Evolutionary conservation across 2,797 vertebrate genomes (phyloP), one percentile per base, ranked within the genome.

Genomic region (Darevskia mixta): DNA sequence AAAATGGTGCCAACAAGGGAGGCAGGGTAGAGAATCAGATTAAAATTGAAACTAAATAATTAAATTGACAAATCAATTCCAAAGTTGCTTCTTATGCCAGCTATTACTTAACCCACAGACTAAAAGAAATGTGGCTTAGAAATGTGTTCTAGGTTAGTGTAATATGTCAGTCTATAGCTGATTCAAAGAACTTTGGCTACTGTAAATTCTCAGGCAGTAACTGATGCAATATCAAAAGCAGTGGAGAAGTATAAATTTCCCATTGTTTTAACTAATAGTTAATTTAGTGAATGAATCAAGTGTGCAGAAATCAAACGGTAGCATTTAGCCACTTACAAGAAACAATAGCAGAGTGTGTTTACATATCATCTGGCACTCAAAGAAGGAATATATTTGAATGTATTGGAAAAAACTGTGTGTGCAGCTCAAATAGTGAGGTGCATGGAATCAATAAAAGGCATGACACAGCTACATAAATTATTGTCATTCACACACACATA

Each of bases 1-100:
- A 81, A 92, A 82, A 41, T 80, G 92, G 73, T 41, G 88, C 49
- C 79, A 89, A 82, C 27, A 78, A 90, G 20, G 78, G 75, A 9
- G 25, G 27, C 25, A 29, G 89, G 94, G 82, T 41, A 92, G 94
- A 87, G 43, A 38, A 87, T 77, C 35, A 91, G 67, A 58, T 91
- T 80, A 35, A 38, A 35, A 79, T 32, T 38, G 10, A 9, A 11
- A 66, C 8, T 25, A 64, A 41, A 41, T 67, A 49, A 11, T 45
- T 8, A 61, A 80, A 61, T 8, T 10, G 20, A 81, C 17, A 49
- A 84, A 32, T 29, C 27, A 25, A 66, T 75, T 90, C 71, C 73
- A 7, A 11, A 45, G 29, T 66, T 82, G 38, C 45, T 1, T 73
- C 55, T 79, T 58, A 11, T 79, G 29, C 25, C 35, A 83, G 85